phyloP scores from a whole-genome alignment of 1,140 invertebrate genomes.

The Gonatopus flavifemur region DNA sequence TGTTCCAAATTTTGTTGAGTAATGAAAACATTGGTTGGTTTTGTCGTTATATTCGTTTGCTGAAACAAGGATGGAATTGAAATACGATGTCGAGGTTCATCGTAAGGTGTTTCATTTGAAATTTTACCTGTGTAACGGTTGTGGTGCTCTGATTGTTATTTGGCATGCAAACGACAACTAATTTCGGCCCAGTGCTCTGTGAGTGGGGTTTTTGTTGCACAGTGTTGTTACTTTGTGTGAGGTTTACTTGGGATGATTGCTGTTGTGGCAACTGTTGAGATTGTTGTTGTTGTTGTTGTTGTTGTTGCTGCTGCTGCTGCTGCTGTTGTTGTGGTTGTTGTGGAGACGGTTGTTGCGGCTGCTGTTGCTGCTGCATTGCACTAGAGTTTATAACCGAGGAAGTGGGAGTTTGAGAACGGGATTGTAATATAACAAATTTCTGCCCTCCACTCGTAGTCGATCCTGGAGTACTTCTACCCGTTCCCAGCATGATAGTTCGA shows the following conservation, averaged over 20 bases:
- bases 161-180: constrained; percentile 60
- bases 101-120: too few relatives aligned
- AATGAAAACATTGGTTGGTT: constrained; percentile 45
- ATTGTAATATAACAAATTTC: constrained; percentile 72
- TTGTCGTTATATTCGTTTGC: constrained; percentile 34
- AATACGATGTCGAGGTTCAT: too few relatives aligned
- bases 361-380: constrained; percentile 37
- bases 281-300: constrained; percentile 43
- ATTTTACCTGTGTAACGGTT: constrained; percentile 58
- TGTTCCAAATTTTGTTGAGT: constrained; percentile 41
- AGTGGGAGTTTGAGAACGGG: constrained; percentile 63
- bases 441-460: constrained; percentile 47
- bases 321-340: constrained; percentile 26
- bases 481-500: constrained; percentile 53
- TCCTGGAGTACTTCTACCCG: constrained; percentile 33
- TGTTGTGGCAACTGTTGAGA: too few relatives aligned
- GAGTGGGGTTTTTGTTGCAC: constrained; percentile 52
- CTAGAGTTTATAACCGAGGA: constrained; percentile 41
- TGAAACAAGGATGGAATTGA: too few relatives aligned
- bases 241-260: too few relatives aligned
- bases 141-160: constrained; percentile 43
- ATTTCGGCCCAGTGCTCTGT: constrained; percentile 53
- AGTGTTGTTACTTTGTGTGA: too few relatives aligned
- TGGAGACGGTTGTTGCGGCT: constrained; percentile 27
- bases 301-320: constrained; percentile 16